Evolutionary conservation across 2,113 vertebrate genomes (phyloP).

Genomic region (Pseudonaja textilis): DNA sequence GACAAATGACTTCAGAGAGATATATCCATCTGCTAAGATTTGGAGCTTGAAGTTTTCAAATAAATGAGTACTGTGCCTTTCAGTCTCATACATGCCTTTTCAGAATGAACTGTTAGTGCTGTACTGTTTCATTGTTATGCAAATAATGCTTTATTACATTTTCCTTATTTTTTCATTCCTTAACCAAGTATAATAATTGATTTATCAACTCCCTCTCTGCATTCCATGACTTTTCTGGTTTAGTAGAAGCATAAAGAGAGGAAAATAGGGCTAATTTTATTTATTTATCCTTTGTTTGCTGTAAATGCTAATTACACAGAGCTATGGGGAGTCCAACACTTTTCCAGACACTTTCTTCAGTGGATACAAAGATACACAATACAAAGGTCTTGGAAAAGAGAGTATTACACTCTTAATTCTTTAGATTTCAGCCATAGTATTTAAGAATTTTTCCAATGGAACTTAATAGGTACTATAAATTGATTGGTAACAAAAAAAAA

Average conservation of each 20-base stretch:
- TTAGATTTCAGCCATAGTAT: neutral
- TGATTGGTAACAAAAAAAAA: neutral
- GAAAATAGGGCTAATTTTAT: neutral
- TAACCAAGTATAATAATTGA: neutral
- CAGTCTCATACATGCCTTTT: neutral
- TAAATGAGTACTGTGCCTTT: neutral
- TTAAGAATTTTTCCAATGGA: neutral
- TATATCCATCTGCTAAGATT: neutral
- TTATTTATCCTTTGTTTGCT: neutral
- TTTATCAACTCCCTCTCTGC: neutral
- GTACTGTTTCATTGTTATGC: neutral
- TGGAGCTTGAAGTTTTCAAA: neutral
- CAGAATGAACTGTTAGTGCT: neutral
- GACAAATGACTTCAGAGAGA: neutral
- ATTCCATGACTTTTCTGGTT: neutral
- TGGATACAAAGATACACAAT: neutral
- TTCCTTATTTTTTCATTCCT: neutral
- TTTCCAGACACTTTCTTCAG: neutral
- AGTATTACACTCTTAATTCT: neutral
- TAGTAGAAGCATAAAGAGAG: neutral
- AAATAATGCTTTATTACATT: neutral
- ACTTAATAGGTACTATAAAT: neutral
- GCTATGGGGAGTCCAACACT: neutral
- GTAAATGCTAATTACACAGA: neutral
- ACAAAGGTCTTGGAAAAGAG: neutral